Evolutionary conservation across 2,888 invertebrate genomes (phyloP).

Genomic region (Saturnia pavonia): DNA sequence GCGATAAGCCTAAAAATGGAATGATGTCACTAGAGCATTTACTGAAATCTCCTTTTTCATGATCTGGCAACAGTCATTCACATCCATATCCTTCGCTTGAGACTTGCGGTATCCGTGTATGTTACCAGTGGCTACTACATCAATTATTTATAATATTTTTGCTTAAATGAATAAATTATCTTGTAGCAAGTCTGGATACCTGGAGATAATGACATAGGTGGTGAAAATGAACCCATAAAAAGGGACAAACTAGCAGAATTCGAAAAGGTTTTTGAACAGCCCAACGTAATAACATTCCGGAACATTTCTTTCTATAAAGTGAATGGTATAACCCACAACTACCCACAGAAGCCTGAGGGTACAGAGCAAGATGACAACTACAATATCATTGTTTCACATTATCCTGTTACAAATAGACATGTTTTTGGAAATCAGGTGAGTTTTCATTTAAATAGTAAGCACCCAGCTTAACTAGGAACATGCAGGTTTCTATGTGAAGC

Average conservation of each 20-base stretch:
- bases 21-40: too few species aligned
- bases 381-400: conserved; percentile 87
- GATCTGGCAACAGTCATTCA: too few species aligned
- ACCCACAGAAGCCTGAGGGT: conserved; percentile 71
- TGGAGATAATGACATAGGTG: conserved; percentile 99
- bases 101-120: too few species aligned
- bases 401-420: conserved; percentile 78
- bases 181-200: conserved; percentile 91
- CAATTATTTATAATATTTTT: not conserved
- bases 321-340: conserved; percentile 85
- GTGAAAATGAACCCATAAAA: conserved; percentile 90
- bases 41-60: too few species aligned
- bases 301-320: conserved; percentile 88
- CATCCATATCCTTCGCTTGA: too few species aligned
- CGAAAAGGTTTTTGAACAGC: conserved; percentile 87
- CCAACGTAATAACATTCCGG: conserved; percentile 82
- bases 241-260: conserved; percentile 87
- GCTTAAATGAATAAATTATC: conserved; percentile 1
- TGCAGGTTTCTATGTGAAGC: too few species aligned
- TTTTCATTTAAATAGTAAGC: not conserved
- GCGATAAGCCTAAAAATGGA: too few species aligned
- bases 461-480: too few species aligned
- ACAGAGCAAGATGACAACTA: conserved; percentile 69
- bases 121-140: too few species aligned
- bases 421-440: conserved; percentile 70